Base-by-base conservation (phyloP, 2,113 vertebrate species). In the Podarcis raffonei region DNA sequence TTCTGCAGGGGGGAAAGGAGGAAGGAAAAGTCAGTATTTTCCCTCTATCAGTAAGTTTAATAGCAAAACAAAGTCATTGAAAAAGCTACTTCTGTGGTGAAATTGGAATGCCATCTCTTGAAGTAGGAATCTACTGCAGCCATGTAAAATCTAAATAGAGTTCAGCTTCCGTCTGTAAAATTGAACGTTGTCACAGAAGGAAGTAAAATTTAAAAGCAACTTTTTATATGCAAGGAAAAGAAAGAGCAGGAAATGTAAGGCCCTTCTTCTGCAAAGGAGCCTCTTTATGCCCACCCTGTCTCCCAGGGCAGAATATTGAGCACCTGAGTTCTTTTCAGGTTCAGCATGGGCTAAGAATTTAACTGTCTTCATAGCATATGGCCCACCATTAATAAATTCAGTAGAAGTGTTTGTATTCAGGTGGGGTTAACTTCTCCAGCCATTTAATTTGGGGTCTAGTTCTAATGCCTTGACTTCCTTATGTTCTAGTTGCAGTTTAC, bases 1-100 rank as follows among this genome's bases (percentile, higher is more conserved):
- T 87, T 2, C 39, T 92, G 94, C 91, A 92, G 90, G 87, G 91
- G 59, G 92, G 66, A 76, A 94, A 91, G 86, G 92, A 69, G 91
- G 95, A 90, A 86, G 77, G 93, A 93, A 91, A n/a, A 93, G 88
- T 93, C 89, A 90, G 84, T 86, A 84, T 87, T 91, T 53, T 91
- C 89, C 94, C 59, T 91, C 88, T 88, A 62, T 92, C 91, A 80
- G 0, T 86, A 93, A 94, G 72, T 86, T 86, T 94, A 90, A 88
- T 89, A 53, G 90, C 92, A 78, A 84, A 30, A 89, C 80, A 72
- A 18, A 94, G 86, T 84, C 62, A 87, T 91, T 87, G 72, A 92
- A 89, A 85, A 93, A 90, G 90, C 92, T 0, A 83, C 90, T 93
- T 93, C 90, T 88, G 90, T 83, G 92, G 90, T 93, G 89, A 91